These are phyloP conservation scores for Meloidogyne chitwoodi DNA, from an alignment of 1,140 invertebrate species.

Conservation along the genomic window DNA sequence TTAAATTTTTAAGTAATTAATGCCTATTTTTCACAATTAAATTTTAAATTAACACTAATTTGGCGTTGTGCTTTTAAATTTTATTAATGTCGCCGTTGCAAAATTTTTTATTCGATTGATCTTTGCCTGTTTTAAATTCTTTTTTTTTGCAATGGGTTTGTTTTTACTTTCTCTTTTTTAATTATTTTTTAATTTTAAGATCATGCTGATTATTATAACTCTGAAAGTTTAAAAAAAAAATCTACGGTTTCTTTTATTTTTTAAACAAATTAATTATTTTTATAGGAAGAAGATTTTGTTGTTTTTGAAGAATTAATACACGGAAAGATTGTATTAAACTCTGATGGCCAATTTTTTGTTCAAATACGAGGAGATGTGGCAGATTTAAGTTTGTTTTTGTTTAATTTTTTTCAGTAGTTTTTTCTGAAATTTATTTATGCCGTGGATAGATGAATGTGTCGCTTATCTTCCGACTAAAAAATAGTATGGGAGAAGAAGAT, in stretches of 20 bases:
- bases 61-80: not conserved
- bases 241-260: no score
- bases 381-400: not conserved
- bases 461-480: no score
- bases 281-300: not conserved
- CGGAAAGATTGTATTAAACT: not conserved
- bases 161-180: not conserved
- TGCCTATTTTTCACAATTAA: no score
- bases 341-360: slow-evolving; percentile 5
- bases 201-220: not conserved
- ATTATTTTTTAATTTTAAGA: not conserved
- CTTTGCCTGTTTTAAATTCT: not conserved
- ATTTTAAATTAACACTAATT: not conserved
- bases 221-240: not conserved
- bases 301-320: slow-evolving; percentile 2
- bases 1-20: no score
- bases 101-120: not conserved
- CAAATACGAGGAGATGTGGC: not conserved
- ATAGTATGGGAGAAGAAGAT: no score
- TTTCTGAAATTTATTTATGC: no score
- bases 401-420: not conserved
- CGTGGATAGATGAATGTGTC: no score
- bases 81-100: not conserved
- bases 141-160: not conserved
- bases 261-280: no score